Percentiles rank a stretch among this genome's conserved stretches.
Conservation (phyloP, 35 echinoderm and acorn worm species). For the Hemicentrotus pulcherrimus region DNA sequence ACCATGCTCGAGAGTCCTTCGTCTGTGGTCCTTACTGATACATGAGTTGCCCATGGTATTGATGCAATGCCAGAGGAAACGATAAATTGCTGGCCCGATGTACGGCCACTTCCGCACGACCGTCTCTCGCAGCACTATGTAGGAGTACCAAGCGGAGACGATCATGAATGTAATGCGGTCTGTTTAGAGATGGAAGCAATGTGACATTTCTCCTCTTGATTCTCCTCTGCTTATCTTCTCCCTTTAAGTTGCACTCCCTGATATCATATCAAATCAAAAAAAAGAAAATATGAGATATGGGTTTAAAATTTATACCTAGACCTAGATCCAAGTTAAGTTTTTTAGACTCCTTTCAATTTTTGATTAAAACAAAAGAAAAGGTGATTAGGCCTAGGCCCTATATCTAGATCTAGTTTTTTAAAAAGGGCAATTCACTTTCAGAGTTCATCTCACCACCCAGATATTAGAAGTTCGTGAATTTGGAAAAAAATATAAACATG, state of each 20-base stretch:
- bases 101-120: slow-evolving; percentile 2
- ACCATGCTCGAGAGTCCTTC: slow-evolving; percentile 38
- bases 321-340: too few relatives aligned
- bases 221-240: background rate
- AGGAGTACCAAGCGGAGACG: slow-evolving; percentile 56
- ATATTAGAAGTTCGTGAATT: too few relatives aligned
- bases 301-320: too few relatives aligned
- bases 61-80: slow-evolving; percentile 34
- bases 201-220: background rate
- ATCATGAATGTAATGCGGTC: slow-evolving; percentile 55
- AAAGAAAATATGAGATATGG: slow-evolving; percentile 1
- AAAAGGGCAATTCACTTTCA: too few relatives aligned
- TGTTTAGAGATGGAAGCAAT: background rate
- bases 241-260: background rate
- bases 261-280: background rate
- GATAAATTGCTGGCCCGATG: slow-evolving; percentile 18
- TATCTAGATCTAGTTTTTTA: too few relatives aligned
- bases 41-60: slow-evolving; percentile 69
- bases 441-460: too few relatives aligned
- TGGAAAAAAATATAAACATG: too few relatives aligned
- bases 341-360: too few relatives aligned
- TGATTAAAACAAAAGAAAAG: too few relatives aligned
- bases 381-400: too few relatives aligned
- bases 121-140: slow-evolving; percentile 49
- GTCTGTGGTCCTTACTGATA: slow-evolving; percentile 66